Base-by-base conservation (phyloP, 2,888 invertebrate species). In the Scaeva pyrastri region DNA sequence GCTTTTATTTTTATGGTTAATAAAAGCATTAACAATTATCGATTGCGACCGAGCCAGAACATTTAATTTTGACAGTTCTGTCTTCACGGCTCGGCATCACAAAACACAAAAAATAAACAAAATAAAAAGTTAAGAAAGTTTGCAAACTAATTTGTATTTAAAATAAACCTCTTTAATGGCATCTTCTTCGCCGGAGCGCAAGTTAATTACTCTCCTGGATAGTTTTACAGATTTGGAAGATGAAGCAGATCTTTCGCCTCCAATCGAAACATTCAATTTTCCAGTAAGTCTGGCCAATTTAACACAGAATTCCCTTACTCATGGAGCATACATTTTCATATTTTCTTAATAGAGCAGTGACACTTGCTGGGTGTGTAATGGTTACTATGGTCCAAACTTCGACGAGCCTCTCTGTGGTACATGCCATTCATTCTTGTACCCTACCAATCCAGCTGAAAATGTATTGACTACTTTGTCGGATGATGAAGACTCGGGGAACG, bases 401-500 rank as follows among this genome's bases (percentile, higher is more conserved):
- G 97, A 96, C 36, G 97, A 98, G 91, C 98, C 98, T 11, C 96
- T 98, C 0, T 98, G 98, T 92, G 95, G 96, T 16, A 97, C 97
- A 0, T 98, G 98, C 90, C 98, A 98, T 91, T 94, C 97, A 55
- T 98, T 98, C 92, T 93, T 98, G n/a, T 98, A 97, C 90, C 97
- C 97, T 0, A 96, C 96, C 90, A 92, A 92, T 71, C 89, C 90
- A 2, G 88, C 90, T 2, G 92, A 93, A 73, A 91, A 93, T 16
- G 36, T 90, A 16, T 88, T 92, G 85, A 91, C 90, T 70, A 94
- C 94, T 87, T 94, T 94, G 82, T 96, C 96, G 6, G 98, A 98
- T 76, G 97, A 97, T 89, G 97, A 97, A 88, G 98, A 98, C 91
- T 98, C 98, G 0, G 98, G 98, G 0, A 98, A 98, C 91, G 98